Conservation (phyloP, 2,113 vertebrate genomes). For the Labrus mixtus region DNA sequence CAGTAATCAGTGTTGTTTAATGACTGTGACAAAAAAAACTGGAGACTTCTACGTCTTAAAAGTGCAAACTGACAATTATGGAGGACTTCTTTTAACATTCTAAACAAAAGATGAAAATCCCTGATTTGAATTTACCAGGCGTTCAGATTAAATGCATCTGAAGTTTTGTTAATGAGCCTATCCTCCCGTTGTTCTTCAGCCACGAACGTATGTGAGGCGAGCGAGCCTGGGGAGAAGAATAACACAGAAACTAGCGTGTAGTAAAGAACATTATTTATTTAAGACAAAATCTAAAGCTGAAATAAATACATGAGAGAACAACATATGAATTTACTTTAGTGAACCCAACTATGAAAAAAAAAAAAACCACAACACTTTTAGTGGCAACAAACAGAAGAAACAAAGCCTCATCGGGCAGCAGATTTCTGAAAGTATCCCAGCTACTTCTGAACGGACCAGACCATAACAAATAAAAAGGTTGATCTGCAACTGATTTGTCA, state of each 20-base stretch:
- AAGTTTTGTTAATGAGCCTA: neutral
- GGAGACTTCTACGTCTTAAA: neutral
- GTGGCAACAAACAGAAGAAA: constrained; percentile 66
- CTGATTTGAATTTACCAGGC: neutral
- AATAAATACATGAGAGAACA: constrained; percentile 81
- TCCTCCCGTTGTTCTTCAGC: neutral
- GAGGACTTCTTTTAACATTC: neutral
- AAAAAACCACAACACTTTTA: constrained; percentile 69
- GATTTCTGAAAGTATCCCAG: constrained; percentile 67
- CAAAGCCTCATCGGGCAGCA: constrained; percentile 31
- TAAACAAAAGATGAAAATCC: neutral
- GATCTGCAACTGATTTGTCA: constrained; percentile 72
- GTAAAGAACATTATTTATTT: constrained; percentile 84
- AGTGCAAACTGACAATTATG: neutral
- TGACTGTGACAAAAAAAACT: neutral
- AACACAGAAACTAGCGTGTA: constrained; percentile 19
- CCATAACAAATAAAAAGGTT: constrained; percentile 19
- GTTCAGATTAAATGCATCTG: neutral
- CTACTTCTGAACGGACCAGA: constrained; percentile 49
- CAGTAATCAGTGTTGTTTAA: constrained; percentile 5
- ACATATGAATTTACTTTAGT: constrained; percentile 66
- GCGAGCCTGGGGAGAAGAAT: neutral
- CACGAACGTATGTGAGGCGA: no score
- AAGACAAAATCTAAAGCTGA: constrained; percentile 80
- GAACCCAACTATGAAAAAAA: constrained; percentile 57